These are phyloP conservation scores for Eupithecia subfuscata DNA, from an alignment of 2,888 invertebrate genomes.

Conservation along the genomic window DNA sequence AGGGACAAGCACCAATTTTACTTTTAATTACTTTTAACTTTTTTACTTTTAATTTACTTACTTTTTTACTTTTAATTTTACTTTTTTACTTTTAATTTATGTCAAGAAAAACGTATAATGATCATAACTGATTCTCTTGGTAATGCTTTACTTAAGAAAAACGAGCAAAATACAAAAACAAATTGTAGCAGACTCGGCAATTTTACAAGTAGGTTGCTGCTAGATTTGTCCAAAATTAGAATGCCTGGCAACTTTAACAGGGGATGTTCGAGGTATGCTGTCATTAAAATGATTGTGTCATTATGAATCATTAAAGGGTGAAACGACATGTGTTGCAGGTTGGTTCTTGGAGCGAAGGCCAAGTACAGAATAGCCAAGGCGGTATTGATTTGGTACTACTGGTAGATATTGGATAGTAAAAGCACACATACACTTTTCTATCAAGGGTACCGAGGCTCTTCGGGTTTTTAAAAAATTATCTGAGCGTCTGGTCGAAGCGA, in stretches of 20 bases:
- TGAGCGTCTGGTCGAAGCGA: too few relatives aligned
- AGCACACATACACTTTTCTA: too few relatives aligned
- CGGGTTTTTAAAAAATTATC: too few relatives aligned
- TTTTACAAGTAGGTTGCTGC: not conserved
- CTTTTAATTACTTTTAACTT: too few relatives aligned
- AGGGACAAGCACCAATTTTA: too few relatives aligned
- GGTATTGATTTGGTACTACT: not conserved
- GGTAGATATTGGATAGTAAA: not conserved
- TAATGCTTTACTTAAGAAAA: not conserved
- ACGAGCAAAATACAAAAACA: not conserved
- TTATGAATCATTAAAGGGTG: constrained; percentile 72
- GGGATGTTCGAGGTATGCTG: constrained; percentile 43
- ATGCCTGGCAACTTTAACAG: constrained; percentile 41
- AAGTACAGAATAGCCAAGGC: not conserved
- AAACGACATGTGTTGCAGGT: constrained; percentile 52
- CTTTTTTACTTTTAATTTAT: too few relatives aligned
- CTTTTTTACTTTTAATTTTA: too few relatives aligned
- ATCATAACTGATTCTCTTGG: not conserved
- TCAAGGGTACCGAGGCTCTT: too few relatives aligned
- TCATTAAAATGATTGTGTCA: constrained; percentile 66
- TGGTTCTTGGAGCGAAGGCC: not conserved
- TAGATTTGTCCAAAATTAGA: not conserved
- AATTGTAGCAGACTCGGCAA: not conserved
- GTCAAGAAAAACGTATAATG: not conserved
- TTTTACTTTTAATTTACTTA: too few relatives aligned